Evolutionary conservation across 2,797 vertebrate genomes (phyloP).

Genomic region (Myripristis murdjan): DNA sequence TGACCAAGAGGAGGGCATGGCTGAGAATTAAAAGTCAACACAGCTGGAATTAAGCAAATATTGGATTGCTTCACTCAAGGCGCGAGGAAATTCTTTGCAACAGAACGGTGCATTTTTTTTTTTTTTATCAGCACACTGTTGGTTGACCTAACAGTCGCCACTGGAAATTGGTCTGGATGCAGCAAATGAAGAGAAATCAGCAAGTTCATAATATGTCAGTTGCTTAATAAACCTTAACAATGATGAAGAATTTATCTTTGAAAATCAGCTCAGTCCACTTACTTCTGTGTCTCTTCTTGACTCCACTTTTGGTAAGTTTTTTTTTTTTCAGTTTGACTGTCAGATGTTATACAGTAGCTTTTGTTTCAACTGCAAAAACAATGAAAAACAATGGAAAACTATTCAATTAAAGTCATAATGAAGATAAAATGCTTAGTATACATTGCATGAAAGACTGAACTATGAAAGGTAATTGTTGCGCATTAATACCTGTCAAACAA

Average conservation of each 20-base stretch:
- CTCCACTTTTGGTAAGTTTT: slow-evolving; percentile 80
- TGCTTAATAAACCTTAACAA: slow-evolving; percentile 12
- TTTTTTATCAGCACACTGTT: slow-evolving; percentile 42
- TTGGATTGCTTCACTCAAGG: neutral
- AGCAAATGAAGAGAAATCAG: slow-evolving; percentile 10
- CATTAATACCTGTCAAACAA: too few relatives aligned
- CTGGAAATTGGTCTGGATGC: neutral
- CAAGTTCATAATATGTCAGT: slow-evolving; percentile 8
- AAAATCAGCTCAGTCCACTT: slow-evolving; percentile 41
- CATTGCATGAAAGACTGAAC: neutral
- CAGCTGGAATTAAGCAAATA: slow-evolving; percentile 34
- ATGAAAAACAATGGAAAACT: slow-evolving; percentile 23
- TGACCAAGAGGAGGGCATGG: slow-evolving; percentile 63
- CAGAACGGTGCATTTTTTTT: slow-evolving; percentile 28
- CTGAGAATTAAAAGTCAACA: slow-evolving; percentile 78
- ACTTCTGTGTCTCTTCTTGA: slow-evolving; percentile 57
- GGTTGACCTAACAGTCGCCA: slow-evolving; percentile 7
- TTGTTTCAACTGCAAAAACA: neutral
- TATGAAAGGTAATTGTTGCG: neutral
- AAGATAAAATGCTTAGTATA: neutral
- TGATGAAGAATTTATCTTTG: slow-evolving; percentile 40
- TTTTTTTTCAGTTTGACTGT: slow-evolving; percentile 20
- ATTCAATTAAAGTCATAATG: slow-evolving; percentile 14
- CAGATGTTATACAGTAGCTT: neutral
- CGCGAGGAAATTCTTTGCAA: slow-evolving; percentile 2